Evolutionary conservation across 2,888 invertebrate species (phyloP).

Genomic region (Nemoura dubitans): DNA sequence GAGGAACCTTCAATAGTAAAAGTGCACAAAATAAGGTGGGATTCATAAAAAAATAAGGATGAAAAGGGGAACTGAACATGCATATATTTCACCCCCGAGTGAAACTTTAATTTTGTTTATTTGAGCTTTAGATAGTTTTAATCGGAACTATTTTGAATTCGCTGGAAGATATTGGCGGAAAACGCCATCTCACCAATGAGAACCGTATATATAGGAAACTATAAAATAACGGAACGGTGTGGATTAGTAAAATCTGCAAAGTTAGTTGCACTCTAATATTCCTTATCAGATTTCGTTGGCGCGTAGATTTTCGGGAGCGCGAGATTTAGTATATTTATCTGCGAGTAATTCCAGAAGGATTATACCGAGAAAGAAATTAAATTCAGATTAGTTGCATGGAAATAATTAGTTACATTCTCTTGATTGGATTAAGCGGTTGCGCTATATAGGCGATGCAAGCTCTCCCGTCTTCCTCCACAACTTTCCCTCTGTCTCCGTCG

Average conservation of each 20-base stretch:
- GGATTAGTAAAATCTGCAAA: conserved; percentile 7
- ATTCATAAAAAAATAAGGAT: too few species aligned
- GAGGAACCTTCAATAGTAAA: too few species aligned
- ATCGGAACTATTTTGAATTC: not conserved
- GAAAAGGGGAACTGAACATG: too few species aligned
- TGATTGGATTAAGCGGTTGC: conserved; percentile 38
- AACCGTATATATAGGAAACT: not conserved
- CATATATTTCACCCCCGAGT: too few species aligned
- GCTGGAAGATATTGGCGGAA: not conserved
- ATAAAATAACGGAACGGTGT: not conserved
- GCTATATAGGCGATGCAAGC: conserved; percentile 28
- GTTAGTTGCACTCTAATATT: not conserved
- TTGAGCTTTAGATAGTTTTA: not conserved
- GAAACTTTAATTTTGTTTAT: too few species aligned
- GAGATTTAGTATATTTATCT: conserved; percentile 7
- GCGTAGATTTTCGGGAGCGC: not conserved
- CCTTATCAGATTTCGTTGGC: not conserved
- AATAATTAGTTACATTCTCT: conserved; percentile 42
- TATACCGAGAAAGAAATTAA: conserved; percentile 36
- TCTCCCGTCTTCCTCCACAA: not conserved
- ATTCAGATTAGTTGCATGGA: conserved; percentile 42
- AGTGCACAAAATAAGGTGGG: too few species aligned
- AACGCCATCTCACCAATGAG: not conserved
- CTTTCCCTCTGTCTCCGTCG: not conserved
- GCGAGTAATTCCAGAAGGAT: conserved; percentile 23